Conservation (phyloP, 2,113 vertebrate genomes). For the Motacilla alba region DNA sequence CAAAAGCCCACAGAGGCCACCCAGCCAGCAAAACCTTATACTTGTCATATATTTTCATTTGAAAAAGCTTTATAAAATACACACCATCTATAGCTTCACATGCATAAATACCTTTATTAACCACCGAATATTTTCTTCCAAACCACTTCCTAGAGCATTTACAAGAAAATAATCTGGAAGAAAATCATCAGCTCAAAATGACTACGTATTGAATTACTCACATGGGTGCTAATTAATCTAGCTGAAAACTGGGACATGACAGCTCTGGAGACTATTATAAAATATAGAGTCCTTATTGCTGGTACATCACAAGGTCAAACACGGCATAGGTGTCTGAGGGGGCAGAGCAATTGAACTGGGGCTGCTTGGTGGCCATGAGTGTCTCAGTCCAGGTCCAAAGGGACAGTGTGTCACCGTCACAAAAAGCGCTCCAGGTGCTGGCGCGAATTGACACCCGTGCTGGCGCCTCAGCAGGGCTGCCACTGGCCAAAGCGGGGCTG, state of each 20-base stretch:
- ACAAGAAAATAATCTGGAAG: background rate
- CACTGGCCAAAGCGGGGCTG: background rate
- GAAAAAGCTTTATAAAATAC: background rate
- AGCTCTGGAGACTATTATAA: background rate
- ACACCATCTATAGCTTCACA: background rate
- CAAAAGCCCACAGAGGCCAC: slow-evolving; percentile 5
- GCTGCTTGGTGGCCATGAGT: background rate
- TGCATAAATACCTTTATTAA: background rate
- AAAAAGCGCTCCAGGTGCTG: background rate
- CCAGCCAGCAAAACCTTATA: background rate
- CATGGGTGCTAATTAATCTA: background rate
- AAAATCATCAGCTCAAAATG: background rate
- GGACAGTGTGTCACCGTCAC: rapidly evolving
- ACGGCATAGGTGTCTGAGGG: background rate
- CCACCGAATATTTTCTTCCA: background rate
- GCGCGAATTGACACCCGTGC: background rate
- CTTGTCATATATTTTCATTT: background rate
- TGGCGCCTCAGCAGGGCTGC: background rate
- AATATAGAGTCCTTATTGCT: background rate
- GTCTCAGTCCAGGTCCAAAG: background rate
- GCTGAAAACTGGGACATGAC: background rate
- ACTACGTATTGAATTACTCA: background rate
- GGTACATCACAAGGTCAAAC: background rate
- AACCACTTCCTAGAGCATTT: background rate
- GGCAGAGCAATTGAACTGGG: background rate